Percentiles rank a stretch among this genome's conserved stretches.
Evolutionary conservation across 1,140 invertebrate species (phyloP).

Genomic region (Chlorops oryzae): DNA sequence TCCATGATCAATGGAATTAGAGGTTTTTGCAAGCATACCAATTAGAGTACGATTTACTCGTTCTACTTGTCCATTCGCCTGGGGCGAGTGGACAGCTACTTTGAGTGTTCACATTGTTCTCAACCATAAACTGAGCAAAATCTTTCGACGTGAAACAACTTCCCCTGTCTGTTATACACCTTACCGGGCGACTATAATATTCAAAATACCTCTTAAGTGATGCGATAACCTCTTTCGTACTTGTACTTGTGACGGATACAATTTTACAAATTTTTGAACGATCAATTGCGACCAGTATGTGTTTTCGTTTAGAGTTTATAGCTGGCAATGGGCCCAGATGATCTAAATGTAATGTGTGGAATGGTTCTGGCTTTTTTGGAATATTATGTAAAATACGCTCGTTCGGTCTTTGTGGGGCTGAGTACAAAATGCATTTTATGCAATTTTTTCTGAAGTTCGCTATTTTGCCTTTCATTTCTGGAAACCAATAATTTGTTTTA

Average conservation of each 20-base stretch:
- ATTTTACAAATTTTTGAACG: neutral
- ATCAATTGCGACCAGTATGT: conserved; percentile 5
- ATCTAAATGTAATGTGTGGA: conserved; percentile 1
- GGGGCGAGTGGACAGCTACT: neutral
- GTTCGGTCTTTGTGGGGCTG: neutral
- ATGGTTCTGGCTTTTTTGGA: neutral
- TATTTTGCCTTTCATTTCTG: no score
- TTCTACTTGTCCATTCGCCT: conserved; percentile 3
- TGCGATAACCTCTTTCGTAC: no score
- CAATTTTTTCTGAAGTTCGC: conserved; percentile 3
- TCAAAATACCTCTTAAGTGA: no score
- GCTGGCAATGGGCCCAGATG: neutral
- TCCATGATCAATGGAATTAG: no score
- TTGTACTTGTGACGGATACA: no score
- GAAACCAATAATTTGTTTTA: no score
- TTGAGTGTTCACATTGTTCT: conserved; percentile 3
- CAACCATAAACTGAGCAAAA: neutral
- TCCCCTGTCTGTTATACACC: neutral
- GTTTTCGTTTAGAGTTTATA: conserved; percentile 8
- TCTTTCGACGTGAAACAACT: conserved; percentile 1
- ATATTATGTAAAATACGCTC: conserved; percentile 1
- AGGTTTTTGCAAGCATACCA: conserved; percentile 8
- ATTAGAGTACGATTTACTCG: conserved; percentile 1
- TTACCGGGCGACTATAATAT: no score
- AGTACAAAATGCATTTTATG: conserved; percentile 4